phyloP scores from a whole-genome alignment of 1,140 invertebrate species.

The Drosophila athabasca region DNA sequence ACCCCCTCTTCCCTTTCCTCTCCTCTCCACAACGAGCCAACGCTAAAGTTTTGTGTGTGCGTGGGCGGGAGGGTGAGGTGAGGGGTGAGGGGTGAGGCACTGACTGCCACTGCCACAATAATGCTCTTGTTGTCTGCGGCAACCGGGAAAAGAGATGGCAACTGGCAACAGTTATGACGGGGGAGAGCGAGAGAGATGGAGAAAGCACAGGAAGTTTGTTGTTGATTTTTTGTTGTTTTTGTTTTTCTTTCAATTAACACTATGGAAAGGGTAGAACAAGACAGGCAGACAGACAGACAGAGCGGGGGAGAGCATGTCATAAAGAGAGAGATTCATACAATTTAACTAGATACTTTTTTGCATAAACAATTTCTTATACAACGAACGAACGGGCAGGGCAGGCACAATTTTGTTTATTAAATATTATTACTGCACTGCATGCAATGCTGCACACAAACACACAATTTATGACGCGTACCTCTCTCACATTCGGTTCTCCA shows the following conservation, averaged over 20 bases:
- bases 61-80: neutral
- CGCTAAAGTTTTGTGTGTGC: conserved; percentile 9
- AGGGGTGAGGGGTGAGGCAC: conserved; percentile 15
- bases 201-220: conserved; percentile 74
- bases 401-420: conserved; percentile 62
- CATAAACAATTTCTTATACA: conserved; percentile 67
- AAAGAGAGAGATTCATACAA: conserved; percentile 34
- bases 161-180: conserved; percentile 65
- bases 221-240: conserved; percentile 39
- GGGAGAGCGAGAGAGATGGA: conserved; percentile 14
- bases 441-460: conserved; percentile 22
- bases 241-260: conserved; percentile 67
- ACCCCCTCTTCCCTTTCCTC: neutral
- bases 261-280: too few species aligned
- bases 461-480: conserved; percentile 49
- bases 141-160: conserved; percentile 11
- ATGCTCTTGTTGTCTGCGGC: conserved; percentile 78
- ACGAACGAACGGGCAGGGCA: conserved; percentile 1
- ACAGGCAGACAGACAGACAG: neutral
- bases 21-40: conserved; percentile 19
- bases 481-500: conserved; percentile 45
- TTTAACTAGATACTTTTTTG: conserved; percentile 49
- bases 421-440: conserved; percentile 39
- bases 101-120: conserved; percentile 63
- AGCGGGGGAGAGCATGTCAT: neutral